A percentile compares a stretch with the other conserved stretches of the same genome.
Conservation (phyloP, 2,113 vertebrate genomes). For the Paedocypris sp. region DNA sequence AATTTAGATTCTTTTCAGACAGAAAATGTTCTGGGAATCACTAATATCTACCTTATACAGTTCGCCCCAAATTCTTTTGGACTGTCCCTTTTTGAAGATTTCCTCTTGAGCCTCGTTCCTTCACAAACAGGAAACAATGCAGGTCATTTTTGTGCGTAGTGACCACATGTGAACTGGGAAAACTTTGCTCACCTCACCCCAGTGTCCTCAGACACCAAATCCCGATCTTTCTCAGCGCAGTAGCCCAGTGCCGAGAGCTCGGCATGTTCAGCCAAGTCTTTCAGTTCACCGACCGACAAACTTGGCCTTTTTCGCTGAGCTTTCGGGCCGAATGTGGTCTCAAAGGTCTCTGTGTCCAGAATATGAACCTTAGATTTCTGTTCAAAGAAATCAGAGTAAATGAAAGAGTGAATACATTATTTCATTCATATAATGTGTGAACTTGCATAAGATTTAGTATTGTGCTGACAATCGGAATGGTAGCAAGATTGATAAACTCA, state of each 20-base stretch:
- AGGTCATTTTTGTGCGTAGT: no score
- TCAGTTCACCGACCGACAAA: conserved; percentile 71
- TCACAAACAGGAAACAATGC: conserved; percentile 1
- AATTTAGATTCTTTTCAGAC: background rate
- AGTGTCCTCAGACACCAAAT: conserved; percentile 79
- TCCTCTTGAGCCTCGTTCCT: conserved; percentile 85
- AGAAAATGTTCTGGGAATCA: background rate
- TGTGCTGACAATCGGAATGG: no score
- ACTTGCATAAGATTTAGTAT: no score
- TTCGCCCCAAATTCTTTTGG: conserved; percentile 95
- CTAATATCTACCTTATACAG: conserved; percentile 80
- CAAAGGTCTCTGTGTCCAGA: conserved; percentile 91
- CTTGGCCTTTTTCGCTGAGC: conserved; percentile 85
- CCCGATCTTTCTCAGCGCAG: conserved; percentile 68
- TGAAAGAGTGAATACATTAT: background rate
- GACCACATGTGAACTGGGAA: no score
- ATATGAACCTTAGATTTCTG: conserved; percentile 94
- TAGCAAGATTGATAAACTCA: no score
- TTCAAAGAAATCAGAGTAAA: background rate
- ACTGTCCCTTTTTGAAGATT: conserved; percentile 95
- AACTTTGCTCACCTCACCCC: conserved; percentile 80
- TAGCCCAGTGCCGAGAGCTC: conserved; percentile 68
- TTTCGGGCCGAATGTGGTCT: conserved; percentile 89
- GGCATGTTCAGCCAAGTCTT: conserved; percentile 73
- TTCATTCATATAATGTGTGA: no score